Evolutionary conservation across 2,797 vertebrate genomes (phyloP).

Genomic region (Monodelphis domestica): DNA sequence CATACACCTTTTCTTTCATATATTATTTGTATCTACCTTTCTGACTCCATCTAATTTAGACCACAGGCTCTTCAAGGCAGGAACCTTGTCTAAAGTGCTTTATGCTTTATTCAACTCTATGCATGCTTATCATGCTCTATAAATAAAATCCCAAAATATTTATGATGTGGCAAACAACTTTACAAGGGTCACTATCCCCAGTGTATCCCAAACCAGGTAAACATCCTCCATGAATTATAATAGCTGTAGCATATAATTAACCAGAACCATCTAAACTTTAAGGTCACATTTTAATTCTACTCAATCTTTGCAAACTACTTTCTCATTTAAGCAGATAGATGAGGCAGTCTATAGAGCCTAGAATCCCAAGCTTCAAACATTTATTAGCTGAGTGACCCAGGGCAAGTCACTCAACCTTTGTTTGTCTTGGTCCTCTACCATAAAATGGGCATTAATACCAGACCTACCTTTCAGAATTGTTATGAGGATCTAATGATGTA

Average conservation of each 20-base stretch:
- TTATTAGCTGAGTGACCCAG: too few species aligned
- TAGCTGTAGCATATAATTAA: conserved; percentile 54
- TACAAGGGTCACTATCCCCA: conserved; percentile 50
- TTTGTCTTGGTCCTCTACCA: too few species aligned
- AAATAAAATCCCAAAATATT: conserved; percentile 68
- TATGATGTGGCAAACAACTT: conserved; percentile 67
- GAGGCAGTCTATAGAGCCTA: too few species aligned
- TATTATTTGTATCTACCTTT: conserved; percentile 51
- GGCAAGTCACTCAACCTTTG: too few species aligned
- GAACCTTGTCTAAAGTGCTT: conserved; percentile 25
- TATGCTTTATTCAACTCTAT: conserved; percentile 55
- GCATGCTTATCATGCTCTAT: conserved; percentile 55
- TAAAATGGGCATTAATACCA: too few species aligned
- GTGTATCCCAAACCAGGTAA: conserved; percentile 51
- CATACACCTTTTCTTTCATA: conserved; percentile 22
- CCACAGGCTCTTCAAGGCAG: conserved; percentile 41
- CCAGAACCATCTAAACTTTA: conserved; percentile 53
- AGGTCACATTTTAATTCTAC: conserved; percentile 16
- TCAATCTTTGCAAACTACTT: conserved; percentile 29
- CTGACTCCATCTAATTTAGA: conserved; percentile 67
- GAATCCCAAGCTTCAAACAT: too few species aligned
- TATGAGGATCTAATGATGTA: too few species aligned
- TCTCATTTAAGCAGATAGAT: neutral
- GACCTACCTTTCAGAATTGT: too few species aligned
- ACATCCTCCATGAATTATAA: conserved; percentile 56